These are phyloP conservation scores for Hanleya hanleyi DNA, from an alignment of 2,888 invertebrate species.

Conservation along the genomic window DNA sequence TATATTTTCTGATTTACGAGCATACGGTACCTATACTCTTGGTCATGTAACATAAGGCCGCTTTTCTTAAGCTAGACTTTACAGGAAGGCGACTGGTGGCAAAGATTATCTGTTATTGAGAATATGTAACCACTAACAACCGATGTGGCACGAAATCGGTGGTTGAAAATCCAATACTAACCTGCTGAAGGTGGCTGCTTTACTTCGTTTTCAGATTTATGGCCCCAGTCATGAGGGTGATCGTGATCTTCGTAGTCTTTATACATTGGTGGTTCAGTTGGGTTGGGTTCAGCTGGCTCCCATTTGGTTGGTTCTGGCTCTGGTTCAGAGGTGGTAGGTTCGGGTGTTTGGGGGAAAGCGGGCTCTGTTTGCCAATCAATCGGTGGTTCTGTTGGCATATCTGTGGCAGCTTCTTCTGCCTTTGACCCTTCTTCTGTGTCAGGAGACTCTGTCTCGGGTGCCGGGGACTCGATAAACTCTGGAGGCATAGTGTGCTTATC, in stretches of 20 bases:
- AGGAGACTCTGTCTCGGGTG: too few relatives aligned
- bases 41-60: too few relatives aligned
- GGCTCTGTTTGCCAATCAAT: background rate
- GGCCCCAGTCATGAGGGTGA: background rate
- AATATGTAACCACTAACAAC: too few relatives aligned
- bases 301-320: background rate
- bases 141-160: too few relatives aligned
- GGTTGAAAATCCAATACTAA: too few relatives aligned
- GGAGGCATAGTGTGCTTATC: constrained; percentile 1
- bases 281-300: background rate
- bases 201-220: too few relatives aligned
- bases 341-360: background rate
- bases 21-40: too few relatives aligned
- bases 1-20: too few relatives aligned
- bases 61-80: too few relatives aligned
- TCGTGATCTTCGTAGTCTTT: background rate
- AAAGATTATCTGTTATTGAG: too few relatives aligned
- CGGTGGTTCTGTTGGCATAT: background rate
- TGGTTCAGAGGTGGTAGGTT: background rate
- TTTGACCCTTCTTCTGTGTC: background rate
- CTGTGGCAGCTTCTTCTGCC: background rate
- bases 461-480: constrained; percentile 1
- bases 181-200: constrained; percentile 5
- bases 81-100: too few relatives aligned
- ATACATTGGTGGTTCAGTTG: background rate